These are phyloP conservation scores for Mohoua ochrocephala DNA, from an alignment of 2,113 vertebrate genomes.

Conservation along the genomic window DNA sequence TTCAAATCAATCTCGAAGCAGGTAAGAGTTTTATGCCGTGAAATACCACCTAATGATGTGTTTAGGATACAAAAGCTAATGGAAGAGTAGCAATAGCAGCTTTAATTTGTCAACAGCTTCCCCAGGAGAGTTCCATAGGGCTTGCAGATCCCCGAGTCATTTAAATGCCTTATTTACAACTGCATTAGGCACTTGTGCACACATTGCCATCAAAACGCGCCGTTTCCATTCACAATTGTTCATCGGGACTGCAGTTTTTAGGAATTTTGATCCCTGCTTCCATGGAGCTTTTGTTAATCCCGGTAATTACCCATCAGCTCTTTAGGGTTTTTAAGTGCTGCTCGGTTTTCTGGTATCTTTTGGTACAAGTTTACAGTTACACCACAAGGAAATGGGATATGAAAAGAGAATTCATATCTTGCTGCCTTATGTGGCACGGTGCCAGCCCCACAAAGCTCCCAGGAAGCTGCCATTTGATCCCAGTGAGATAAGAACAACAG, in stretches of 20 bases:
- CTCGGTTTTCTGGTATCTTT: neutral
- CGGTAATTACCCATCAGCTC: neutral
- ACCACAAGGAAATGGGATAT: neutral
- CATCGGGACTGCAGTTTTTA: neutral
- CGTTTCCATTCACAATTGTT: neutral
- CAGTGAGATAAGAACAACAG: conserved; percentile 30
- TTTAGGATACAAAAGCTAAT: conserved; percentile 55
- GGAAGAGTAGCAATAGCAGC: conserved; percentile 1
- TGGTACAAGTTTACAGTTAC: neutral
- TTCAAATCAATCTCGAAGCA: conserved; percentile 45
- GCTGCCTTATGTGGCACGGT: neutral
- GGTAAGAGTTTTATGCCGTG: conserved; percentile 48
- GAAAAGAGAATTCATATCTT: neutral
- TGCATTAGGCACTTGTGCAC: neutral
- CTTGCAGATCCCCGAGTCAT: conserved; percentile 22
- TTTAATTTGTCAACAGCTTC: conserved; percentile 60
- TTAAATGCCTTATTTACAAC: conserved; percentile 52
- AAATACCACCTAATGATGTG: conserved; percentile 53
- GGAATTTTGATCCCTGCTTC: neutral
- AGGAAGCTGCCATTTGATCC: conserved; percentile 12
- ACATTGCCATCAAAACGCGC: neutral
- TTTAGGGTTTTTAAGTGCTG: neutral
- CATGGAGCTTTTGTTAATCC: neutral
- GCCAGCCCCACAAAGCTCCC: conserved; percentile 15
- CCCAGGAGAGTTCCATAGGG: conserved; percentile 23